phyloP scores from a whole-genome alignment of 2,888 invertebrate genomes.

The Epinotia nisella region DNA sequence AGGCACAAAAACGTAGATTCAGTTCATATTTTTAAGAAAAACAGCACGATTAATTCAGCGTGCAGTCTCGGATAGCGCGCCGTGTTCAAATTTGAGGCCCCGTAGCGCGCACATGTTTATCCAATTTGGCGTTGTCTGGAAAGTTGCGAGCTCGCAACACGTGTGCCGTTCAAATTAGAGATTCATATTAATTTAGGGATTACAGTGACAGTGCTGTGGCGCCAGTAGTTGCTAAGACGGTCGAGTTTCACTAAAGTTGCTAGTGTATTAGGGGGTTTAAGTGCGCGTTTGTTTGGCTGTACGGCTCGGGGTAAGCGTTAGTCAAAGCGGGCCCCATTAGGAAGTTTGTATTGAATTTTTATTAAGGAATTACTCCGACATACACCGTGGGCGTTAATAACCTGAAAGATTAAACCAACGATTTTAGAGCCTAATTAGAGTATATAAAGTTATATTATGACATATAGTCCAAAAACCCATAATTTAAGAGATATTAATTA shows the following conservation, averaged over 20 bases:
- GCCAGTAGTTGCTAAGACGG: constrained; percentile 59
- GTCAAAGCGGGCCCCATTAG: background rate
- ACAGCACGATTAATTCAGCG: background rate
- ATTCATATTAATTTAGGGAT: constrained; percentile 83
- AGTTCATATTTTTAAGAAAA: background rate
- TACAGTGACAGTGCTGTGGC: constrained; percentile 69
- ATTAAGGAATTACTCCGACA: background rate
- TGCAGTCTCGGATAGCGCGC: constrained; percentile 6
- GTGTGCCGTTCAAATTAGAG: constrained; percentile 82
- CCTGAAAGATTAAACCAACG: too few relatives aligned
- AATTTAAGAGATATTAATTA: too few relatives aligned
- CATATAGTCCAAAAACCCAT: too few relatives aligned
- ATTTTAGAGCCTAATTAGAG: too few relatives aligned
- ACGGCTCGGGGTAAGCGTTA: constrained; percentile 12
- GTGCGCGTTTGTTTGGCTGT: constrained; percentile 41
- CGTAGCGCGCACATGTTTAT: constrained; percentile 76
- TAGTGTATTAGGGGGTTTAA: constrained; percentile 58
- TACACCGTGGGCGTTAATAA: too few relatives aligned
- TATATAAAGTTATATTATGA: too few relatives aligned
- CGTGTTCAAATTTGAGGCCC: constrained; percentile 32
- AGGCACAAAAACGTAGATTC: background rate
- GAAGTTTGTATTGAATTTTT: constrained; percentile 7
- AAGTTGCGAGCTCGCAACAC: constrained; percentile 83
- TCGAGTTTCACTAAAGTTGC: constrained; percentile 57
- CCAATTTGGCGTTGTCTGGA: constrained; percentile 83